A percentile compares a stretch with the other conserved stretches of the same genome.
Conservation (phyloP, 2,888 invertebrate species). For the Eledone cirrhosa region DNA sequence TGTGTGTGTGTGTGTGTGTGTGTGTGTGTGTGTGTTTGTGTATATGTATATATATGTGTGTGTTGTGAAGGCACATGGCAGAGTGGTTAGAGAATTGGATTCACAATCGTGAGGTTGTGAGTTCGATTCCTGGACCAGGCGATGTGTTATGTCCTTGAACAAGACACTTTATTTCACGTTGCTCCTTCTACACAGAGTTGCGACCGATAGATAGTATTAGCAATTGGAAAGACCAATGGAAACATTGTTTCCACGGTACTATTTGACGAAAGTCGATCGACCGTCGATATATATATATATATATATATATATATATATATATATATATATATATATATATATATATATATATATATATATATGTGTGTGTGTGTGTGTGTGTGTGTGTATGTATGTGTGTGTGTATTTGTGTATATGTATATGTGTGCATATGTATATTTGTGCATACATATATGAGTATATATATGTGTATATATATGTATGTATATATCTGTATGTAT, state of each 20-base stretch:
- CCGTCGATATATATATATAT: neutral
- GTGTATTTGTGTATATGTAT: neutral
- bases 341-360: neutral
- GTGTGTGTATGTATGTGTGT: neutral
- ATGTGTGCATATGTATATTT: neutral
- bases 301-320: neutral
- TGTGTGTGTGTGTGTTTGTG: neutral
- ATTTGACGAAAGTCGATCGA: too few species aligned
- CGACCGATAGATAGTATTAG: too few species aligned
- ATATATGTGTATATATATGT: neutral
- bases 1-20: neutral
- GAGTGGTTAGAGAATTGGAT: too few species aligned
- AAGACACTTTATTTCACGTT: too few species aligned
- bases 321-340: slow-evolving; percentile 2
- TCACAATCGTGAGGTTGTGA: too few species aligned
- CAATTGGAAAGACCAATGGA: too few species aligned
- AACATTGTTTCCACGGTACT: too few species aligned
- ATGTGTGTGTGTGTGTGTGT: neutral
- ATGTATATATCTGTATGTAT: neutral
- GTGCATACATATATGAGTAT: neutral
- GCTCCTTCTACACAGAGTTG: too few species aligned
- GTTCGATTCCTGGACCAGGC: too few species aligned
- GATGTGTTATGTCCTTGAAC: too few species aligned
- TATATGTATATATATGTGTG: neutral
- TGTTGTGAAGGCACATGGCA: too few species aligned